phyloP scores from a whole-genome alignment of 53 echinoderm and acorn worm species.

The Crossaster papposus region DNA sequence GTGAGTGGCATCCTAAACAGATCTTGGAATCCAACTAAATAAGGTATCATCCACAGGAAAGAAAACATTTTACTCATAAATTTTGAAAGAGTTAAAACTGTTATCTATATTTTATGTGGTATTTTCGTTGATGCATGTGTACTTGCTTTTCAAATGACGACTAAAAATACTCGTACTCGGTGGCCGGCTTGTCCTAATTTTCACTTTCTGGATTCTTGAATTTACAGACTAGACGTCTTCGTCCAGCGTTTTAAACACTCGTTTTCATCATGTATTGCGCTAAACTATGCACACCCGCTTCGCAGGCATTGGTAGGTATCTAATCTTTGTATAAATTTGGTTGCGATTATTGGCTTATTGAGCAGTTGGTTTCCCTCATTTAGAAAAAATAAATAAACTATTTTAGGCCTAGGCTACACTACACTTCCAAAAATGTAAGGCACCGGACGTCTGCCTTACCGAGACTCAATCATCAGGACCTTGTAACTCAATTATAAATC shows the following conservation, averaged over 20 bases:
- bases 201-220: conserved; percentile 56
- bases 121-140: not conserved
- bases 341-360: too few species aligned
- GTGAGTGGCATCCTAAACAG: conserved; percentile 12
- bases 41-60: not conserved
- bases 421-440: too few species aligned
- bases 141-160: conserved; percentile 18
- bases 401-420: too few species aligned
- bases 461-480: too few species aligned
- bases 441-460: too few species aligned
- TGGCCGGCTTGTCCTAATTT: conserved; percentile 52
- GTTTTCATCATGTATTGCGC: conserved; percentile 89
- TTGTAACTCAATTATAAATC: too few species aligned
- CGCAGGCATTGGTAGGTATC: conserved; percentile 92
- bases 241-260: conserved; percentile 41
- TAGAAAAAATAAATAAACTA: too few species aligned
- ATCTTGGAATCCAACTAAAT: conserved; percentile 47
- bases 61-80: not conserved
- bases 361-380: too few species aligned
- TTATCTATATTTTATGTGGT: not conserved
- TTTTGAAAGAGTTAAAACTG: not conserved
- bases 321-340: not conserved
- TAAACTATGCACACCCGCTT: conserved; percentile 83
- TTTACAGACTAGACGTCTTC: conserved; percentile 63
- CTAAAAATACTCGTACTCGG: not conserved